Base-by-base conservation (phyloP, 2,113 vertebrate genomes). In the Erythrocercus mccallii region DNA sequence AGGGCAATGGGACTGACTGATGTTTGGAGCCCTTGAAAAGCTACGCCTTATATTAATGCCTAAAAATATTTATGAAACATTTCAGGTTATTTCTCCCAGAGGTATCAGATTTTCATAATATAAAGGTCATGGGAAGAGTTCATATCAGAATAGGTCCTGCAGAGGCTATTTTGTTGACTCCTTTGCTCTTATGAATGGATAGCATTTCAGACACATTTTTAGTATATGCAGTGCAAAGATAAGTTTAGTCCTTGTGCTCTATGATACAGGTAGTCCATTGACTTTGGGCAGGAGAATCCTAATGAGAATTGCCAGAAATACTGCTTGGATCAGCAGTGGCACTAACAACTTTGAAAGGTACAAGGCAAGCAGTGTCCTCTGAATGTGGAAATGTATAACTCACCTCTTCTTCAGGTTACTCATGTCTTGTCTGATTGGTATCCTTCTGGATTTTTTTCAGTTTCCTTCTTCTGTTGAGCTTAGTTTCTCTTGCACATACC, bases 311-410 rank as follows among this genome's bases (percentile, higher is more conserved):
- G 62, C 94, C 35, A 98, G 30, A 84, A 98, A 98, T 58, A 85
- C 83, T 35, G 69, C 33, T 96, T 98, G 95, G 8, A 95, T 85
- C 48, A 96, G 50, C 37, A 97, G 85, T 38, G 72, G 91, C 50
- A 96, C 68, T 38, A 92, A 31, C 45, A 97, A 93, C 50, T 96
- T 97, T 30, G 97, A 68, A 78, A 98, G 77, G 65, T 97, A 97
- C 42, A 98, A 92, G 23, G 94, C 33, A 60, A 97, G 60, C 4
- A 89, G 50, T 35, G 65, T 62, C 91, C 92, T 97, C 89, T 98
- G 88, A 81, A 78, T 57, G 50, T 95, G 94, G 54, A 98, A 92
- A 82, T 97, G 93, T 47, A 95, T 80, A 88, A 84, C 68, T 51
- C 35, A 74, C 10, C 57, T 58, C 40, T 80, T 76, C 13, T 42